Evolutionary conservation across 1,140 invertebrate genomes (phyloP).

Genomic region (Lepidurus couesii): DNA sequence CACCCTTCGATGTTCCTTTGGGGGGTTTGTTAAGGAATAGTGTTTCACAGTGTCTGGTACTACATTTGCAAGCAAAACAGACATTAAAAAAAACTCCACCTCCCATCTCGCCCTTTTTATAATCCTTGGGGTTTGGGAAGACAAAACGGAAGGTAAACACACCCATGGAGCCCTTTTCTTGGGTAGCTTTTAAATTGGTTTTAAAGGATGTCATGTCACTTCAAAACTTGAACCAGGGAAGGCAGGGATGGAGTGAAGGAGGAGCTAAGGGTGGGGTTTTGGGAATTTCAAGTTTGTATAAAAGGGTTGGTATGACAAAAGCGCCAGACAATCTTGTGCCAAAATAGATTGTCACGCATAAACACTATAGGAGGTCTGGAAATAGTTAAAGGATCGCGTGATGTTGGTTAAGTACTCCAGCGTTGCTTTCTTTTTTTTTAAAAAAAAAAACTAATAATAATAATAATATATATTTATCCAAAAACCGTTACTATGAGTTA

Average conservation of each 20-base stretch:
- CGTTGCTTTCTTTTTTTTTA: too few species aligned
- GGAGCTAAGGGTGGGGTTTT: background rate
- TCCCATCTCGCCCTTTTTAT: background rate
- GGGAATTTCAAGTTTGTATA: background rate
- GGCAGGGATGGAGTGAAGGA: background rate
- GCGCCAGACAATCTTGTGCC: too few species aligned
- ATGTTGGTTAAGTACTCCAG: too few species aligned
- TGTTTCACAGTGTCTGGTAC: constrained; percentile 18
- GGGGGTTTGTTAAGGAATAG: background rate
- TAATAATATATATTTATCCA: too few species aligned
- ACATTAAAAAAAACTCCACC: background rate
- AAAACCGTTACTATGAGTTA: too few species aligned
- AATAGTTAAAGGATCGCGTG: too few species aligned
- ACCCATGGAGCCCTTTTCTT: background rate
- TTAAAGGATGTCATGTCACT: background rate
- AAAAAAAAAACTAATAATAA: too few species aligned
- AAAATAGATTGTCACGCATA: too few species aligned
- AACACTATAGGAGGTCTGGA: too few species aligned
- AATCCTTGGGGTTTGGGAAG: background rate
- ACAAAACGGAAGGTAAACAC: constrained; percentile 14
- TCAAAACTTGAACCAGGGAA: background rate
- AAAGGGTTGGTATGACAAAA: too few species aligned
- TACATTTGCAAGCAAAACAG: background rate
- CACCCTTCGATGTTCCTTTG: background rate
- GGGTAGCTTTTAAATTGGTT: background rate